Base-by-base conservation (phyloP, 2,113 vertebrate genomes). In the Lynx canadensis region DNA sequence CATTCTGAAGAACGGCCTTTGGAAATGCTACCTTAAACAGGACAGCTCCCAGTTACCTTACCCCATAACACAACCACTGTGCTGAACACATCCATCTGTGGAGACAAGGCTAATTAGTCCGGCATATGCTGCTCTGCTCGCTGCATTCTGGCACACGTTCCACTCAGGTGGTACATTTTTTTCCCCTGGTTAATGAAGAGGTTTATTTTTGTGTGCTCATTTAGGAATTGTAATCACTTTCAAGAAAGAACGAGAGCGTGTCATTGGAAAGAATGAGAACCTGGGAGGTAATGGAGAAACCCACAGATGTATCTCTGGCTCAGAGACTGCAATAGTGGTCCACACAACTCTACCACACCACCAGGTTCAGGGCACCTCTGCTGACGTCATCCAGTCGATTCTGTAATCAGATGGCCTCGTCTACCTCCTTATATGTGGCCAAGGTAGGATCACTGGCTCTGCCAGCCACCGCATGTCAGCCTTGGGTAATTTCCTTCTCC, bases 141-240 rank as follows among this genome's bases (percentile, higher is more conserved):
- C 31, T 4, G 82, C 8, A 13, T n/a, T 71, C 80, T 48, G 31
- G 27, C 7, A 18, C 85, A 29, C 9, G 1, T 31, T 85, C 93
- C 52, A 36, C 85, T 92, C 94, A 82, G 94, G 94, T 55, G 36
- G n/a, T 23, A 27, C 10, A 13, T 19, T 74, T 60, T 48, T 57
- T 7, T 8, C 7, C 29, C 21, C 50, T n/a, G 36, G 92, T 91
- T 97, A 94, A 97, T 96, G 84, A 95, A 96, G 73, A 97, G 68
- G 48, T 90, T 93, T 96, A 88, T 97, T 97, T 96, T 74, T 50
- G 45, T 88, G 84, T 19, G 69, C 68, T 96, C 84, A 66, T 88
- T 95, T 90, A 94, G 80, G 74, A 87, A 94, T 90, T 89, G 23
- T 81, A 87, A 92, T 95, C 92, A 57, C 89, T 91, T 96, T 87